Conservation (phyloP, 2,797 vertebrate genomes). For the Falco naumanni region DNA sequence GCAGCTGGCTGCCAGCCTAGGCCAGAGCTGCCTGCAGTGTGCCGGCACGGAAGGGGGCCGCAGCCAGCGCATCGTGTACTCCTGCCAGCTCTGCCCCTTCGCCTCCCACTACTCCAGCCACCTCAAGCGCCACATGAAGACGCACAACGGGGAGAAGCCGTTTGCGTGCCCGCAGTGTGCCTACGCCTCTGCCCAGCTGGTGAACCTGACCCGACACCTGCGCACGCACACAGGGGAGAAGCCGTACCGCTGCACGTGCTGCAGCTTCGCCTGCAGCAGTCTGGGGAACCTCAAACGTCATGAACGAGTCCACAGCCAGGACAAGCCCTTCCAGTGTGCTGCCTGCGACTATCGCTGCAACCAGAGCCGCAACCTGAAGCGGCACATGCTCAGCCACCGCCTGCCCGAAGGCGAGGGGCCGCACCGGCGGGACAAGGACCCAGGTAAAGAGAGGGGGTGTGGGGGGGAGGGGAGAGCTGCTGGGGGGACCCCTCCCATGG, state of each 20-base stretch:
- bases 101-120: constrained; percentile 97
- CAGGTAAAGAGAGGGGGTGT: background rate
- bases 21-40: constrained; percentile 81
- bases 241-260: constrained; percentile 89
- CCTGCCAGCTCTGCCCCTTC: constrained; percentile 93
- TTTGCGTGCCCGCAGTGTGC: constrained; percentile 90
- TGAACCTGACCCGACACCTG: constrained; percentile 93
- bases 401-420: constrained; percentile 32
- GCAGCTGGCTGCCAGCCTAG: constrained; percentile 70
- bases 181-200: constrained; percentile 94
- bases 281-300: constrained; percentile 95
- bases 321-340: constrained; percentile 80
- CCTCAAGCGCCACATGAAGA: constrained; percentile 97
- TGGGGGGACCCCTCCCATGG: background rate
- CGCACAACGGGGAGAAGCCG: constrained; percentile 95
- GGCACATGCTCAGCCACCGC: constrained; percentile 76
- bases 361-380: constrained; percentile 79
- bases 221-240: constrained; percentile 97
- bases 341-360: constrained; percentile 82
- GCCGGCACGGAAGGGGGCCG: constrained; percentile 64
- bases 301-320: constrained; percentile 90
- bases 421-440: background rate
- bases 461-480: background rate
- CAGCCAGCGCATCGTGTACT: constrained; percentile 81
- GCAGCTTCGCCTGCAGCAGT: constrained; percentile 95